phyloP scores from a whole-genome alignment of 2,888 invertebrate genomes.

The Hermaeophaga mercurialis region DNA sequence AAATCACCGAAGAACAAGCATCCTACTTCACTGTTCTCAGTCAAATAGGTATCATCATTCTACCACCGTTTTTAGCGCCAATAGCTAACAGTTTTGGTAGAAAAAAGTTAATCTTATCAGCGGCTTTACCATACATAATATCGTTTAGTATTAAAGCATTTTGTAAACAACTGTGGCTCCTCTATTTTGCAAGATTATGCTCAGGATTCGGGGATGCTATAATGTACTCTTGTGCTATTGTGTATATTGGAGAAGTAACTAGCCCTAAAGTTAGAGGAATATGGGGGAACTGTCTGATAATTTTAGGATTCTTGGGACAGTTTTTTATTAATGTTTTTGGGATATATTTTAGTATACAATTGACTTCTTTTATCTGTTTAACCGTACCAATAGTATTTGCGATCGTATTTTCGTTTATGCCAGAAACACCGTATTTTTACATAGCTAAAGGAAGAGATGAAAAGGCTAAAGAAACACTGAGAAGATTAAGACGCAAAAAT shows the following conservation, averaged over 20 bases:
- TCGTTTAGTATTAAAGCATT: neutral
- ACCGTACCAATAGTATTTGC: conserved; percentile 64
- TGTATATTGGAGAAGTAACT: conserved; percentile 48
- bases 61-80: neutral
- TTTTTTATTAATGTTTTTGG: conserved; percentile 57
- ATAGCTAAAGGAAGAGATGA: conserved; percentile 40
- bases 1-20: conserved; percentile 39
- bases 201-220: conserved; percentile 44
- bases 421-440: conserved; percentile 59
- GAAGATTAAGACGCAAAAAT: conserved; percentile 37
- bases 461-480: conserved; percentile 42
- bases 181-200: conserved; percentile 46
- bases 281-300: conserved; percentile 46
- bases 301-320: conserved; percentile 43
- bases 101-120: conserved; percentile 30
- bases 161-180: conserved; percentile 26
- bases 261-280: conserved; percentile 46
- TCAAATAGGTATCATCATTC: conserved; percentile 28
- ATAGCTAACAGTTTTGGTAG: conserved; percentile 36
- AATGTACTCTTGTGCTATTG: conserved; percentile 40
- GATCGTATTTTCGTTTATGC: conserved; percentile 63
- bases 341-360: conserved; percentile 60
- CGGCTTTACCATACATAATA: conserved; percentile 1
- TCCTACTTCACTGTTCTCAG: conserved; percentile 38
- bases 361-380: conserved; percentile 63